A percentile compares a stretch with the other conserved stretches of the same genome.
phyloP scores from a whole-genome alignment of 2,113 vertebrate genomes.

The Nannospalax galili region DNA sequence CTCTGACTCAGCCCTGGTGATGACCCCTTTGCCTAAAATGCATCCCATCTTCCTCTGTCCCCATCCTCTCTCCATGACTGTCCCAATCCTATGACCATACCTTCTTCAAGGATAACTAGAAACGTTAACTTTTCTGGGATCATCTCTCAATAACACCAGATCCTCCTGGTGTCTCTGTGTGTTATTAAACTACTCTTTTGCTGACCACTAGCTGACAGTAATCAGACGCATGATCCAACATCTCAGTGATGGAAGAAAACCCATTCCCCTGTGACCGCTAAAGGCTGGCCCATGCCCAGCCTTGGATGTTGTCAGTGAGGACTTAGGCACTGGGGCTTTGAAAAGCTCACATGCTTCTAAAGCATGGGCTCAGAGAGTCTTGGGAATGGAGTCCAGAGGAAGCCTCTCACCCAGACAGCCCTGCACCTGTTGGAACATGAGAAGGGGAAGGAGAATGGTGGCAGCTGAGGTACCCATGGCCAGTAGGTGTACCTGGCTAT shows the following conservation, averaged over 20 bases:
- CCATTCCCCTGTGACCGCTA: not conserved
- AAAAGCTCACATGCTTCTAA: not conserved
- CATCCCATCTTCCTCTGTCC: not conserved
- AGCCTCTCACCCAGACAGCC: not conserved
- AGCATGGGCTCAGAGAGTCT: accelerated
- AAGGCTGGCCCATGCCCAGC: not conserved
- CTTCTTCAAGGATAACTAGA: not conserved
- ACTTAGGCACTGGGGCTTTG: not conserved
- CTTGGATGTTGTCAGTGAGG: too few species aligned
- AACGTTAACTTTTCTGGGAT: not conserved
- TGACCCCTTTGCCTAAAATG: not conserved
- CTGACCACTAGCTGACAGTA: not conserved
- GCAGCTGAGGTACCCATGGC: too few species aligned
- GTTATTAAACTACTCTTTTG: not conserved
- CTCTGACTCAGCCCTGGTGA: not conserved
- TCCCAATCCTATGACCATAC: not conserved
- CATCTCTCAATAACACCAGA: not conserved
- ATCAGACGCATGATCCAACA: not conserved
- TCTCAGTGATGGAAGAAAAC: not conserved
- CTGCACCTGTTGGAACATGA: not conserved
- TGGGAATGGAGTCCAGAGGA: not conserved
- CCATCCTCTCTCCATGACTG: not conserved
- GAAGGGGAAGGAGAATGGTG: not conserved
- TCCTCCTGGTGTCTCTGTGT: not conserved
- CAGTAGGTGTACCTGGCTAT: not conserved